phyloP scores from a whole-genome alignment of 2,888 invertebrate genomes.

The Taphrorychus bicolor region DNA sequence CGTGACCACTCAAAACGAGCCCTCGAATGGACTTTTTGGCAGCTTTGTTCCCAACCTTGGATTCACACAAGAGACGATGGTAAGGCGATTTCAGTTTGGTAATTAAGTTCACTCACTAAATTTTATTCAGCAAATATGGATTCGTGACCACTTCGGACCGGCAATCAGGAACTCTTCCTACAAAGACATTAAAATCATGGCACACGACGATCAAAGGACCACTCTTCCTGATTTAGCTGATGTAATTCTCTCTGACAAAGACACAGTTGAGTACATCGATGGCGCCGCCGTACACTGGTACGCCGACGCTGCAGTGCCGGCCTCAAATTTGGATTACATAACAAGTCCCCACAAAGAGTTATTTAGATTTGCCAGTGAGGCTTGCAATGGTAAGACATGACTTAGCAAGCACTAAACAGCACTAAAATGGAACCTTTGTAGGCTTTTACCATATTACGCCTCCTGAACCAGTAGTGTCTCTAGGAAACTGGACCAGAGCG shows the following conservation, averaged over 20 bases:
- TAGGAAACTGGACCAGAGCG: neutral
- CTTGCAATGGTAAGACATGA: conserved; percentile 62
- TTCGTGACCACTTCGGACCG: conserved; percentile 77
- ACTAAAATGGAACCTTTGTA: neutral
- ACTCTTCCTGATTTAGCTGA: conserved; percentile 64
- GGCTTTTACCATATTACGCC: neutral
- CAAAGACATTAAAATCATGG: conserved; percentile 71
- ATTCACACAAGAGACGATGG: conserved; percentile 37
- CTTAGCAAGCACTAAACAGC: too few species aligned
- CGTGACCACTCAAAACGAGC: conserved; percentile 88
- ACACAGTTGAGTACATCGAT: conserved; percentile 65
- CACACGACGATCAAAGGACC: conserved; percentile 77
- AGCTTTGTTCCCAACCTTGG: conserved; percentile 32
- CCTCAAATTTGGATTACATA: too few species aligned
- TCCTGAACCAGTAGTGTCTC: neutral
- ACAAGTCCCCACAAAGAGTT: conserved; percentile 67
- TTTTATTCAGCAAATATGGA: conserved; percentile 69
- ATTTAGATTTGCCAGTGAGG: conserved; percentile 80
- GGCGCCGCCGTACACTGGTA: conserved; percentile 87
- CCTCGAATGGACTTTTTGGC: conserved; percentile 65
- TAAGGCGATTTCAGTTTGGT: conserved; percentile 6
- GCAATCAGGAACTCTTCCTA: conserved; percentile 66
- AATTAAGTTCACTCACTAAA: neutral
- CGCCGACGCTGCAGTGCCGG: conserved; percentile 68
- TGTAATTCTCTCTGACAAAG: too few species aligned